Percentiles rank a stretch among this genome's conserved stretches.
phyloP scores from a whole-genome alignment of 2,888 invertebrate genomes.

The Coleophora flavipennella region DNA sequence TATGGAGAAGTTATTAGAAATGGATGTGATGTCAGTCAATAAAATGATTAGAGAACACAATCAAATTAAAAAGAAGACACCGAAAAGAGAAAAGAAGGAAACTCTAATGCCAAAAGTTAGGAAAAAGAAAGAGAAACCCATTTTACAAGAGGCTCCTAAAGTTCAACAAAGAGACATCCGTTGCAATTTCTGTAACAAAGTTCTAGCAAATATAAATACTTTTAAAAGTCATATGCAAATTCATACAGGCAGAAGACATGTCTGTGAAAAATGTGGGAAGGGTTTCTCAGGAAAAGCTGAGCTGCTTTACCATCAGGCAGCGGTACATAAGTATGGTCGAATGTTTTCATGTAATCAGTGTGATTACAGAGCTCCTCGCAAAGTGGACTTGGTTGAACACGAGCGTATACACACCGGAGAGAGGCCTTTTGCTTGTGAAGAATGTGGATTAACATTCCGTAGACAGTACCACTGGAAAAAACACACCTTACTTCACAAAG shows the following conservation, averaged over 20 bases:
- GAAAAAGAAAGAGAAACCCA: constrained; percentile 6
- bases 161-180: constrained; percentile 18
- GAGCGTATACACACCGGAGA: constrained; percentile 51
- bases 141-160: constrained; percentile 4
- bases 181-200: constrained; percentile 42
- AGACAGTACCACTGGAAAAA: constrained; percentile 47
- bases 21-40: not conserved
- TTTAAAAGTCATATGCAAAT: constrained; percentile 50
- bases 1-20: too few relatives aligned
- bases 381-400: constrained; percentile 44
- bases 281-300: constrained; percentile 38
- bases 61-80: not conserved
- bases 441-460: constrained; percentile 54
- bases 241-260: constrained; percentile 40
- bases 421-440: constrained; percentile 52
- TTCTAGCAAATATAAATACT: constrained; percentile 36
- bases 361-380: constrained; percentile 41
- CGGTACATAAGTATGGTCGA: constrained; percentile 42
- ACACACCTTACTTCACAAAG: constrained; percentile 44
- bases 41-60: not conserved
- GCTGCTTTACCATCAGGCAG: constrained; percentile 39
- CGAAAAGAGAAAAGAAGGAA: not conserved
- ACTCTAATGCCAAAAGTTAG: not conserved
- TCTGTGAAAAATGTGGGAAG: constrained; percentile 58
- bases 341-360: constrained; percentile 44